Base-by-base conservation (phyloP, 2,113 vertebrate species). In the Salvelinus alpinus region DNA sequence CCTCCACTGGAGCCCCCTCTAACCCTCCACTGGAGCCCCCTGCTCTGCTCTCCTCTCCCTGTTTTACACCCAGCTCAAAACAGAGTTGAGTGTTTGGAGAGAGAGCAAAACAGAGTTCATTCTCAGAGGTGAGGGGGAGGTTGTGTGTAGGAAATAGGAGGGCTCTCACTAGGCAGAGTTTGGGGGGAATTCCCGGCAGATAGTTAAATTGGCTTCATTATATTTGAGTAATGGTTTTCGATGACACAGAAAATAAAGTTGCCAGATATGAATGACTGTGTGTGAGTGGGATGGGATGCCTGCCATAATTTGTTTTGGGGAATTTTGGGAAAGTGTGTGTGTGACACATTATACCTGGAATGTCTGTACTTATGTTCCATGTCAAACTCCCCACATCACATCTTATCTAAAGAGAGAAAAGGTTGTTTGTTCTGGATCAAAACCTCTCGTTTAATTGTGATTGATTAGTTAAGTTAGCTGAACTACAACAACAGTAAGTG, bases 61-160 rank as follows among this genome's bases (percentile, higher is more conserved):
- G 57, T 60, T 85, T 80, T 76, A 79, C 65, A 70, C 70, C 59
- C 59, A 62, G n/a, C n/a, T 62, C n/a, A 62, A 62, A 62, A 62
- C 59, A 62, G n/a, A 65, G 62, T n/a, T 8, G 62, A n/a, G 22
- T 22, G 14, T 9, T 4, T 6, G 8, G 8, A 48, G 16, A 31
- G 24, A 51, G 70, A 57, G 70, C 13, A 34, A 54, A 22, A 57
- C 12, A 54, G 69, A 44, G 16, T 3, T 54, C 13, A 54, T 18
- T 54, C 16, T 54, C 51, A 5, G 16, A 12, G 38, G 7, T 38
- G 44, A 18, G 25, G 24, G 20, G 25, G 44, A 27, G n/a, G 22
- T 44, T 44, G 38, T 12, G 18, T 44, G 38, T 44, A 57, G 54
- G 18, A 20, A 20, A 16, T 44, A 20, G 54, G 54, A 20, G 54